Base-by-base conservation (phyloP, 2,888 invertebrate genomes). In the Baccha elongata region DNA sequence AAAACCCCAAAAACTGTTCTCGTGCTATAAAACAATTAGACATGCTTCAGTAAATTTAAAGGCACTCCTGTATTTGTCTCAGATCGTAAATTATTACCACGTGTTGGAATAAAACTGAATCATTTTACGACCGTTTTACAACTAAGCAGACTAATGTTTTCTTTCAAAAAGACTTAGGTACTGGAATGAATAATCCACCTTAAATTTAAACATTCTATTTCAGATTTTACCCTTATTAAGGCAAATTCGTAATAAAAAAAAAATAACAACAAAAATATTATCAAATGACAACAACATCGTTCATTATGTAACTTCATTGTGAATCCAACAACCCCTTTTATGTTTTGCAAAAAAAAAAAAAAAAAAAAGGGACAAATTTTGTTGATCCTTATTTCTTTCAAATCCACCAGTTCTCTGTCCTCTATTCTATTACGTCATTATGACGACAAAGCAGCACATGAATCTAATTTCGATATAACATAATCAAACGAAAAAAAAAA, bases 271-370 rank as follows among this genome's bases (percentile, higher is more conserved):
- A 40, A 35, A 23, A 50, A 67, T n/a, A 69, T 32, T 17, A 50
- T 50, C 35, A 32, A 78, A 71, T 65, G 42, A 76, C 64, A 69
- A 78, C 78, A 65, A 72, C 74, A 74, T 74, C 42, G 46, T 60
- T 60, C 44, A 67, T 67, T 44, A 72, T 50, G 35, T 10, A 67
- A 52, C 68, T 68, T 64, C 44, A 71, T 64, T 55, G 55, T 42
- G 60, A 44, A 21, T 5, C 37, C 17, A 42, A 42, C 40, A 69
- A 69, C 53, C 72, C 58, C 50, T 48, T 58, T 72, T 37, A 21
- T 60, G 52, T 17, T 26, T 55, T 26, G 21, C 23, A 35, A 53
- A 13, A 8, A 32, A 50, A 65, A 32, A 35, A 23, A 11, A 11
- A 48, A 48, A 42, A 52, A 37, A 37, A n/a, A n/a, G n/a, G n/a